Base-by-base conservation (phyloP, 2,797 vertebrate species). In the Dendrocincla tyrannina region DNA sequence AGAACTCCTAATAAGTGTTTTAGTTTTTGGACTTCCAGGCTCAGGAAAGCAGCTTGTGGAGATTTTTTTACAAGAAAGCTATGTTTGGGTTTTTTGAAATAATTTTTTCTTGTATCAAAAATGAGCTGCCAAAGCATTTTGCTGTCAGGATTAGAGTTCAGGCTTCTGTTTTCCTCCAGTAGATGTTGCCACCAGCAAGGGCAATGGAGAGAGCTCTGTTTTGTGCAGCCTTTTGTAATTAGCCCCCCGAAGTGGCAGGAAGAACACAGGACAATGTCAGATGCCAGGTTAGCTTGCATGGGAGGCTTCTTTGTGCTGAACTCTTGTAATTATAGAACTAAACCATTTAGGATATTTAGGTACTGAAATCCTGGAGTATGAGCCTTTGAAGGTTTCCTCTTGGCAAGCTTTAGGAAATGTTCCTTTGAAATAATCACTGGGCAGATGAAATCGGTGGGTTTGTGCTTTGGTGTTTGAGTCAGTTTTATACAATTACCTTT, bases 111-210 rank as follows among this genome's bases (percentile, higher is more conserved):
- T 25, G 9, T 30, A 10, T 78, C 75, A 20, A 49, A 78, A 53
- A 24, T 50, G 3, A 75, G 3, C 19, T 50, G 63, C 52, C 32
- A 7, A 73, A 83, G 24, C 41, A 10, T 80, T 77, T 46, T 52
- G 25, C 58, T 79, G 50, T 66, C 50, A 28, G 18, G 28, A 1
- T 88, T 60, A 63, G 46, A 55, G 35, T 84, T n/a, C 13, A 60
- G 55, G 42, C 32, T 33, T 90, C 53, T 62, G 17, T 39, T 88
- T 86, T 63, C 53, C 53, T 89, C 47, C 66, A 20, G 27, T 3
- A 47, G 66, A 23, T 81, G 73, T 72, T 95, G 85, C 91, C 85
- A 78, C 55, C 80, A 64, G 55, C 58, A 78, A 90, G 83, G 68
- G 66, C 62, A 81, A 55, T 24, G 60, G 69, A 81, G 62, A 83